Base-by-base conservation (phyloP, 2,113 vertebrate species). In the Chauna torquata region DNA sequence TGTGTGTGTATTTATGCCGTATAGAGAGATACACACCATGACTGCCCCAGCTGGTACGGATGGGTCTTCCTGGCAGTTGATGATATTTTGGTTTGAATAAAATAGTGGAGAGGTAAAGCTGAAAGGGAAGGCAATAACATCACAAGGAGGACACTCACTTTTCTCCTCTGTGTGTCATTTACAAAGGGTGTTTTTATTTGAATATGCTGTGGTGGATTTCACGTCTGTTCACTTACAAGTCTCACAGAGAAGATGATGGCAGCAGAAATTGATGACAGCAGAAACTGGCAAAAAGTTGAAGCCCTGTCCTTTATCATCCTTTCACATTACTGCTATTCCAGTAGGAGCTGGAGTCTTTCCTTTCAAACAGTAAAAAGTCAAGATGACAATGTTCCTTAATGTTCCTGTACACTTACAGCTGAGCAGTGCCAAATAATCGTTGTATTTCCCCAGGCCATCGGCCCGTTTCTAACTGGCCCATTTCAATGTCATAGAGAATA, bases 1-100 rank as follows among this genome's bases (percentile, higher is more conserved):
- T 69, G 30, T 4, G 44, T 1, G 0, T 9, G 38, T 42, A 23
- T 69, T 78, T 42, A 18, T 6, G 34, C 40, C 1, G 0, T 16
- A 16, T 4, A 20, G 83, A 82, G 77, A 36, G 61, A 54, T 10
- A 2, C 0, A 7, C 22, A 23, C 57, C 77, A 14, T 0, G 0
- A 61, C 57, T 87, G 62, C 54, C 57, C 45, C 3, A 38, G 45
- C 62, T 65, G 61, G 42, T 38, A 78, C 59, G 70, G 61, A 64
- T 14, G 55, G 52, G 66, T 85, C 61, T 61, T 88, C 91, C 71
- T 59, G 45, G 50, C 86, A 30, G 5, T 55, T 70, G 71, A 11
- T 84, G 95, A 64, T 88, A 36, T 82, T 87, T 65, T 55, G 52
- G 68, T 85, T 82, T 79, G 82, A 90, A 78, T 77, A 58, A 82